Conservation (phyloP, 2,888 invertebrate genomes). For the Helobdella robusta region DNA sequence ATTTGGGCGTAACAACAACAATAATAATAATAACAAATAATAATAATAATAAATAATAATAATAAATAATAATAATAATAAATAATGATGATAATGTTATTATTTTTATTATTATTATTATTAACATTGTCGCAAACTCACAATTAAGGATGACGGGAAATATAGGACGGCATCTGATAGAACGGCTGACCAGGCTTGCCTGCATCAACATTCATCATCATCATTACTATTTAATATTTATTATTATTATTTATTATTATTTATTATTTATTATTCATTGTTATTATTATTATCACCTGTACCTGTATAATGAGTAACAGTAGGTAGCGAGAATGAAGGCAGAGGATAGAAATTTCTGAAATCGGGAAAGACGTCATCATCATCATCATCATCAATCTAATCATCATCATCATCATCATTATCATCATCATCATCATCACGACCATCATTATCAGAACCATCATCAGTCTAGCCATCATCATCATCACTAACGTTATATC, state of each 20-base stretch:
- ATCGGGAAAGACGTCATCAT: too few species aligned
- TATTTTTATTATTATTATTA: not conserved
- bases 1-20: not conserved
- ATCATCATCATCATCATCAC: slow-evolving; percentile 14
- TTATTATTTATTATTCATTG: too few species aligned
- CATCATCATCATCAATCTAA: slow-evolving; percentile 17
- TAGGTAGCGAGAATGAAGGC: too few species aligned
- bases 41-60: not conserved
- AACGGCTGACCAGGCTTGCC: too few species aligned
- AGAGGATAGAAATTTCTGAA: too few species aligned
- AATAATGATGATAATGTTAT: not conserved
- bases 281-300: too few species aligned
- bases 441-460: slow-evolving; percentile 13
- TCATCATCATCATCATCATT: slow-evolving; percentile 20
- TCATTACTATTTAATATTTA: too few species aligned
- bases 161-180: too few species aligned
- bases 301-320: too few species aligned
- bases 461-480: slow-evolving; percentile 11
- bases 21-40: slow-evolving; percentile 4
- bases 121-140: not conserved
- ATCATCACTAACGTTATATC: too few species aligned
- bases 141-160: not conserved
- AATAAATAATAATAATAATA: slow-evolving; percentile 4
- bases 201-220: too few species aligned
- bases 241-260: too few species aligned